phyloP scores from a whole-genome alignment of 2,888 invertebrate species.

The Polietes domitor region DNA sequence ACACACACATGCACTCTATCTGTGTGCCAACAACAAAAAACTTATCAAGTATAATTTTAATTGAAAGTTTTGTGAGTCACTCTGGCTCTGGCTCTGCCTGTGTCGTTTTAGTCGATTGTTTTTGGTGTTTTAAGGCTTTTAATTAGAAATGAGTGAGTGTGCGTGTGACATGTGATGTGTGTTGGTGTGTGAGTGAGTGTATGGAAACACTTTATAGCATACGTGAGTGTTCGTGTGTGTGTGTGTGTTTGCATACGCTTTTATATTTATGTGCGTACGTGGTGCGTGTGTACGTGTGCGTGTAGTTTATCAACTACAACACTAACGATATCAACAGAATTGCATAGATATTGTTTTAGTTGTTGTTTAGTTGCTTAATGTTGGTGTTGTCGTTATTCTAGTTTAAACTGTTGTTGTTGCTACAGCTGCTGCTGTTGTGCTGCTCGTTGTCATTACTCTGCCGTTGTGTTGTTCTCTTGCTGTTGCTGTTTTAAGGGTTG shows the following conservation, averaged over 20 bases:
- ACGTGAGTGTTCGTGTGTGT: neutral
- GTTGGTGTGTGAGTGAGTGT: neutral
- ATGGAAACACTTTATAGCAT: neutral
- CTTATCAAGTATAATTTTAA: too few relatives aligned
- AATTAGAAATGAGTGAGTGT: neutral
- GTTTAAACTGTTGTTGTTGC: slow-evolving; percentile 23
- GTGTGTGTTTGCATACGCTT: neutral
- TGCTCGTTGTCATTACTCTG: slow-evolving; percentile 23
- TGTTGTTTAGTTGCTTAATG: slow-evolving; percentile 27
- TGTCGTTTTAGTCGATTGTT: neutral
- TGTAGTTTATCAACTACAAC: slow-evolving; percentile 9
- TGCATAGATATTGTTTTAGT: slow-evolving; percentile 25
- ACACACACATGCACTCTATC: too few relatives aligned
- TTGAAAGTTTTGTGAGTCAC: too few relatives aligned
- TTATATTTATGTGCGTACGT: neutral
- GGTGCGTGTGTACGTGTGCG: neutral
- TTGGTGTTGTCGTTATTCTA: slow-evolving; percentile 16
- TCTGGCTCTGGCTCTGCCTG: too few relatives aligned
- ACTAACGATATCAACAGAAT: slow-evolving; percentile 18
- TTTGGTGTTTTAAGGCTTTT: neutral
- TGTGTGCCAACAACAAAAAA: too few relatives aligned
- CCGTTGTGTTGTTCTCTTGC: neutral
- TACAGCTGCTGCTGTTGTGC: neutral
- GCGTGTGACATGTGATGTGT: neutral
- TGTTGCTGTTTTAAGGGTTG: slow-evolving; percentile 17